Evolutionary conservation across 2,888 invertebrate species (phyloP), one percentile per base, ranked within the genome.

Genomic region (Archips crataeganus): DNA sequence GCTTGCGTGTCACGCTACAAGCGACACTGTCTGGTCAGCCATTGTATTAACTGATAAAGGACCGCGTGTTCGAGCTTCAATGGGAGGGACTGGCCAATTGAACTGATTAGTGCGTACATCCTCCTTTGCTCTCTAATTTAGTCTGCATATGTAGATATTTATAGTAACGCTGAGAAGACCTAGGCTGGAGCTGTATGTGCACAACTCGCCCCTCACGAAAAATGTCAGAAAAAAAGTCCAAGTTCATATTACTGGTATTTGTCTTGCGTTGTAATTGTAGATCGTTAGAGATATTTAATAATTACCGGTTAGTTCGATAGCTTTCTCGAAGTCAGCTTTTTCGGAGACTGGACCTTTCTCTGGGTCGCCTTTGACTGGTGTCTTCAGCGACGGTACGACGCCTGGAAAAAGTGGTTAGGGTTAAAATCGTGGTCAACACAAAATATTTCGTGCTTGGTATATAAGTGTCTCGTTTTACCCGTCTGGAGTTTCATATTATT

Each of bases 291-390:
- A 13, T 51, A 8, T 51, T 51, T 51, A 6, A 5, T 3, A 61
- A 57, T 93, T 86, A 96, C 97, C 97, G 86, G 98, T 96, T 94
- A 97, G 95, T 95, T 98, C 97, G 90, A 98, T 98, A 82, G 98
- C 98, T 90, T 96, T 96, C 91, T 98, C 98, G 89, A 98, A 98
- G 91, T 98, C 98, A 90, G 97, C 98, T 89, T 97, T 97, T 82
- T 97, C 96, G 81, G 95, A 95, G 83, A 87, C 89, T 70, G 94
- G 87, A 83, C 96, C 96, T 90, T 96, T 96, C 89, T 96, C 96
- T 77, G 95, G 95, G 89, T 96, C 96, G 85, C 90, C 81, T 85
- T 94, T 94, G 85, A 91, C 94, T 92, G 95, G 92, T 88, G 95
- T 94, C 90, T 95, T 95, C 84, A 93, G 84, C 78, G 93, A 87